These are phyloP conservation scores for Crotalus tigris DNA, from an alignment of 2,113 vertebrate genomes.

Conservation along the genomic window DNA sequence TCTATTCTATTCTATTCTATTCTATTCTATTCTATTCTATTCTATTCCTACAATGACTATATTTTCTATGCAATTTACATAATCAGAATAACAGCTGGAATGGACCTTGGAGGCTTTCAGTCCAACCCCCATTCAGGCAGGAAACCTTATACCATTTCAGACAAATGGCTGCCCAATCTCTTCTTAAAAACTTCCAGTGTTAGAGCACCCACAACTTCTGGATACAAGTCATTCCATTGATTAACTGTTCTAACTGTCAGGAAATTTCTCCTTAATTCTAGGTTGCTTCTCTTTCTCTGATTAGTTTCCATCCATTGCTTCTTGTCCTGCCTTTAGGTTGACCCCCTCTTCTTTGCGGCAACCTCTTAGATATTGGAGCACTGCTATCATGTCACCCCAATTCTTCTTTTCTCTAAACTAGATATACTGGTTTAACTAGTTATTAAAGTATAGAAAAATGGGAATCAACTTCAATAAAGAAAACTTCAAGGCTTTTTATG, in stretches of 20 bases:
- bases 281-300: background rate
- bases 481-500: background rate
- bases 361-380: too few relatives aligned
- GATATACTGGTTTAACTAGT: background rate
- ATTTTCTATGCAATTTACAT: background rate
- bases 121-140: background rate
- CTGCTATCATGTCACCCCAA: too few relatives aligned
- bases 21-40: background rate
- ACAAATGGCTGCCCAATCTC: too few relatives aligned
- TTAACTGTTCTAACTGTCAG: background rate
- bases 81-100: background rate
- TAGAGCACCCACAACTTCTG: too few relatives aligned
- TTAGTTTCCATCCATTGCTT: background rate
- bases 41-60: background rate
- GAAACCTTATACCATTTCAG: too few relatives aligned
- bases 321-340: background rate
- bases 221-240: background rate
- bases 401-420: background rate
- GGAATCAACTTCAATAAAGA: background rate
- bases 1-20: background rate
- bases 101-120: background rate
- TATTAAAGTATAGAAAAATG: background rate
- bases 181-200: too few relatives aligned
- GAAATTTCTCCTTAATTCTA: background rate
- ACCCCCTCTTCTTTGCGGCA: too few relatives aligned